Evolutionary conservation across 2,113 vertebrate species (phyloP).

Genomic region (Diphyllodes magnificus): DNA sequence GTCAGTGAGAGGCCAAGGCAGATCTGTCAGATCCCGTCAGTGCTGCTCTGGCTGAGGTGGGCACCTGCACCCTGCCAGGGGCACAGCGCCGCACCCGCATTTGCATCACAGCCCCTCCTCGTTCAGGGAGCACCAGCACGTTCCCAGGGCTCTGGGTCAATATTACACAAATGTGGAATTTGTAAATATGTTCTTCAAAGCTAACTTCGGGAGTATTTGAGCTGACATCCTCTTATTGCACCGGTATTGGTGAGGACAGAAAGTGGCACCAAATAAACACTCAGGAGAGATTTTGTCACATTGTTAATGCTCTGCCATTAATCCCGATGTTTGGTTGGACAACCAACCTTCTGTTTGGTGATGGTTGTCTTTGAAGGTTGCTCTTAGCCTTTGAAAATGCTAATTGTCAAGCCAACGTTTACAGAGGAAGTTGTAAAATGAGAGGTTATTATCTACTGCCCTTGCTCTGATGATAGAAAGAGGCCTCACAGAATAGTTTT

Average conservation of each 20-base stretch:
- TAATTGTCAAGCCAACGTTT: constrained; percentile 59
- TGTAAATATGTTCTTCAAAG: neutral
- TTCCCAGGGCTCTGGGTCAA: neutral
- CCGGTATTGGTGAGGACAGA: neutral
- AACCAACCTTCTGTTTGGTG: constrained; percentile 30
- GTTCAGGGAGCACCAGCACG: neutral
- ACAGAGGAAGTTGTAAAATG: constrained; percentile 63
- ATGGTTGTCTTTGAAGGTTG: constrained; percentile 48
- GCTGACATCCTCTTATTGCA: neutral
- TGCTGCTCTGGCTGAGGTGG: neutral
- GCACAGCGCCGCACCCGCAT: neutral
- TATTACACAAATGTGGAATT: neutral
- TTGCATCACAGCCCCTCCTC: neutral
- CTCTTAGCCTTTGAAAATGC: constrained; percentile 46
- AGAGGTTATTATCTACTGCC: constrained; percentile 51
- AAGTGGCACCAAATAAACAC: constrained; percentile 10
- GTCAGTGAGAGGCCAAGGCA: neutral
- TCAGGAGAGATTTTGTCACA: neutral
- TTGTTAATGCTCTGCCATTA: constrained; percentile 16
- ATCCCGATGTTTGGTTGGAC: neutral
- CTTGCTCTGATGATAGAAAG: constrained; percentile 9
- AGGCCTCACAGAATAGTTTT: constrained; percentile 12
- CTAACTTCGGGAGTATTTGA: neutral
- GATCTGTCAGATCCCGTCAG: neutral
- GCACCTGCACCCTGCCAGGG: neutral